A percentile compares a stretch with the other conserved stretches of the same genome.
Conservation (phyloP, 2,113 vertebrate species). For the Phoxinus phoxinus region DNA sequence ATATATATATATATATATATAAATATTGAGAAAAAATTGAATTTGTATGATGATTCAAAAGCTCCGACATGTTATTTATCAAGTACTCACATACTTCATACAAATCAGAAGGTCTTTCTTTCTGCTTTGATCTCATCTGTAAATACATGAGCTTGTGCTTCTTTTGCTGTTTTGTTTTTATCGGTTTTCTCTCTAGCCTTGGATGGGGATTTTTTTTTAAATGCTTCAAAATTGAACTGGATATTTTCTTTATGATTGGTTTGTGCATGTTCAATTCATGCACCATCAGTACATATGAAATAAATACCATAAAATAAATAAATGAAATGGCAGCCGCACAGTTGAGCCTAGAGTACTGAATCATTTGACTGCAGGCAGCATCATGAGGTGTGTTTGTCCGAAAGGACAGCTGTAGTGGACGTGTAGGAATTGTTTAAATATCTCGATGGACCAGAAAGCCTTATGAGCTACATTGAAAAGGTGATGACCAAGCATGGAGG, state of each 20-base stretch:
- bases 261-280: background rate
- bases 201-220: background rate
- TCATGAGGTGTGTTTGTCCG: background rate
- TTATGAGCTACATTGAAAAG: background rate
- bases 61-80: background rate
- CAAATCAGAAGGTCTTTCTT: background rate
- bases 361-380: background rate
- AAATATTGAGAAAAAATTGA: too few relatives aligned
- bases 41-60: background rate
- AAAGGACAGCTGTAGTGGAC: background rate
- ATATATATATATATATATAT: too few relatives aligned
- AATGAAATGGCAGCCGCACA: background rate
- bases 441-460: background rate
- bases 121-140: background rate
- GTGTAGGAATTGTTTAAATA: background rate
- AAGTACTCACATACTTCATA: background rate
- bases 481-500: constrained; percentile 2
- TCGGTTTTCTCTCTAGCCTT: background rate
- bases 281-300: background rate
- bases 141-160: background rate
- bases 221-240: background rate
- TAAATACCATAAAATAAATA: background rate
- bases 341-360: background rate
- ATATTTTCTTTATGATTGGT: background rate
- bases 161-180: background rate